Evolutionary conservation across 2,888 invertebrate genomes (phyloP), one percentile per base, ranked within the genome.

Genomic region (Drosophila seclusa): DNA sequence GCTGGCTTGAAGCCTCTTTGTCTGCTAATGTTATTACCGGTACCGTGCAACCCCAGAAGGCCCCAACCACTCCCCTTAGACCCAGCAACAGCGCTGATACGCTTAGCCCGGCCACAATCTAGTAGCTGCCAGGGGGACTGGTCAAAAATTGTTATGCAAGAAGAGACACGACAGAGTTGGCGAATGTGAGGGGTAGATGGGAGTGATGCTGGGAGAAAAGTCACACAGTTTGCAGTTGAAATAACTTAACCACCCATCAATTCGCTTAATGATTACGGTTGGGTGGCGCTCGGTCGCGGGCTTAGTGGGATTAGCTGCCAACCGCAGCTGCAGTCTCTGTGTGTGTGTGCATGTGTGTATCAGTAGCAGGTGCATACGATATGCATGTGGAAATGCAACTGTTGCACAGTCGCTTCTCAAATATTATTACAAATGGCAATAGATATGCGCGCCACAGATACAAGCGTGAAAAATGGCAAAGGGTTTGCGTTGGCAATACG

Each of bases 361-460:
- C 45, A 24, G 58, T 52, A 31, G 21, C 80, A 77, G 77, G 80
- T 77, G 80, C 65, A 38, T 54, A 68, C 78, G 32, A 73, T 61
- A 60, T 27, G 21, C 52, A 68, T 60, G 34, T 50, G 59, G 18
- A 45, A 57, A 4, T 78, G 67, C 82, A 81, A 78, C 78, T 73
- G 82, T 81, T 78, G 82, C 78, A 65, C 72, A 38, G 42, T 50
- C 52, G 42, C 45, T 60, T 66, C 71, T 62, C 83, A 67, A 77
- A 82, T 86, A 83, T 80, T 83, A 83, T 77, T 80, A 83, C 74
- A 77, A 87, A 83, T 74, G 74, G 74, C 81, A 60, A 77, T 69
- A 80, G 78, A 77, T 78, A 73, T 62, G 61, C 80, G 31, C 31
- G 45, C 52, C 38, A 49, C 60, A 82, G 67, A 68, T 68, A 79